Evolutionary conservation across 2,113 vertebrate species (phyloP).

Genomic region (Daboia siamensis): DNA sequence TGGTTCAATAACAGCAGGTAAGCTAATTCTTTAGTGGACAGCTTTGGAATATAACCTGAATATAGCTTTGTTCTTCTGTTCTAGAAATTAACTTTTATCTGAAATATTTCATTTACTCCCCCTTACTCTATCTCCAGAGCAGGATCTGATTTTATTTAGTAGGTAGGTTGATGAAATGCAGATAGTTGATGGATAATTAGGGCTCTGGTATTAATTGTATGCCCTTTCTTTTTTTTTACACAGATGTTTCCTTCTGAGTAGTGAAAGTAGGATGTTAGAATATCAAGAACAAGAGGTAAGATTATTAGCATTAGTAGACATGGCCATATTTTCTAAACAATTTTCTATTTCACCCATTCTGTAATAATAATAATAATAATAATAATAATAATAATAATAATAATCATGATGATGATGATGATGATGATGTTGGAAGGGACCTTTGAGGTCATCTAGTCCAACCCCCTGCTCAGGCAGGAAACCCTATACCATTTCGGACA

Average conservation of each 20-base stretch:
- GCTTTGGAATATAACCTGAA: background rate
- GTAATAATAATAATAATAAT: too few relatives aligned
- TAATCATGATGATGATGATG: too few relatives aligned
- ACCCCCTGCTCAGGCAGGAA: too few relatives aligned
- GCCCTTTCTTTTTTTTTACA: background rate
- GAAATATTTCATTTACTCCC: background rate
- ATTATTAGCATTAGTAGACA: background rate
- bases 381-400: too few relatives aligned
- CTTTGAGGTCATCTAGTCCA: too few relatives aligned
- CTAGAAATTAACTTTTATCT: background rate
- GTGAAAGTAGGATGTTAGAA: slow-evolving; percentile 80
- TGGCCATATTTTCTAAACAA: background rate
- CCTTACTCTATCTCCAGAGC: background rate
- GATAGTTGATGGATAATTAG: background rate
- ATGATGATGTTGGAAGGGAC: too few relatives aligned
- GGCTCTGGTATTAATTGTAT: background rate
- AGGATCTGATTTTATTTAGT: background rate
- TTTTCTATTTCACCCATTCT: background rate
- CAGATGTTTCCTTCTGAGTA: slow-evolving; percentile 66
- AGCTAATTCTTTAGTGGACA: background rate
- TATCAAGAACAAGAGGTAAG: slow-evolving; percentile 85
- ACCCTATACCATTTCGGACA: too few relatives aligned
- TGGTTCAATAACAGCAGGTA: background rate
- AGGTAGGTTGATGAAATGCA: background rate
- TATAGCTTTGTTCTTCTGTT: background rate